Evolutionary conservation across 2,113 vertebrate species (phyloP).

Genomic region (Scopus umbretta): DNA sequence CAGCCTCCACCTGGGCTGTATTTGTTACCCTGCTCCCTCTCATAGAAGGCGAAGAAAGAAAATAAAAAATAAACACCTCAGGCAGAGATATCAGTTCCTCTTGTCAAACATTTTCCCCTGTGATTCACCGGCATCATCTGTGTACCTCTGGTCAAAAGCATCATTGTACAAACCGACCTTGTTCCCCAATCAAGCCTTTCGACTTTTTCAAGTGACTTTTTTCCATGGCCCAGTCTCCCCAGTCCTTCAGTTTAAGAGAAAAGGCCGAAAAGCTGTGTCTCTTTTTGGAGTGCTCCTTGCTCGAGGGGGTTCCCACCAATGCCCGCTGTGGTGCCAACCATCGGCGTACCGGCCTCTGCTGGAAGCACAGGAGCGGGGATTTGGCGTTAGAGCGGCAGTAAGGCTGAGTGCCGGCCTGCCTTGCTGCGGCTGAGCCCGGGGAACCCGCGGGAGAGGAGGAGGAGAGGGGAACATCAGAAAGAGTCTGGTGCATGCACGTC

Average conservation of each 20-base stretch:
- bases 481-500: fast-evolving
- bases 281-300: neutral
- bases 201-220: neutral
- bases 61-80: neutral
- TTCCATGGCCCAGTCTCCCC: neutral
- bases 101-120: neutral
- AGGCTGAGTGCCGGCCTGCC: neutral
- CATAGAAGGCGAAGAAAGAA: neutral
- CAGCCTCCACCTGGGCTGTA: neutral
- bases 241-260: neutral
- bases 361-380: neutral
- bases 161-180: neutral
- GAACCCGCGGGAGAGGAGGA: neutral
- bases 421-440: neutral
- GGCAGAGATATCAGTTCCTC: neutral
- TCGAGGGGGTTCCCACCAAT: neutral
- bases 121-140: neutral
- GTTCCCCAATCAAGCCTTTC: neutral
- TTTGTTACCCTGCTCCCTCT: neutral
- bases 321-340: neutral
- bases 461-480: too few relatives aligned
- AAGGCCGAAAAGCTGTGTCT: neutral
- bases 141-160: neutral
- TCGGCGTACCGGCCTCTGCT: neutral
- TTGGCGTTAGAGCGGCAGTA: neutral